A percentile compares a stretch with the other conserved stretches of the same genome.
Conservation (phyloP, 2,888 invertebrate species). For the Chloroclystis v-ata region DNA sequence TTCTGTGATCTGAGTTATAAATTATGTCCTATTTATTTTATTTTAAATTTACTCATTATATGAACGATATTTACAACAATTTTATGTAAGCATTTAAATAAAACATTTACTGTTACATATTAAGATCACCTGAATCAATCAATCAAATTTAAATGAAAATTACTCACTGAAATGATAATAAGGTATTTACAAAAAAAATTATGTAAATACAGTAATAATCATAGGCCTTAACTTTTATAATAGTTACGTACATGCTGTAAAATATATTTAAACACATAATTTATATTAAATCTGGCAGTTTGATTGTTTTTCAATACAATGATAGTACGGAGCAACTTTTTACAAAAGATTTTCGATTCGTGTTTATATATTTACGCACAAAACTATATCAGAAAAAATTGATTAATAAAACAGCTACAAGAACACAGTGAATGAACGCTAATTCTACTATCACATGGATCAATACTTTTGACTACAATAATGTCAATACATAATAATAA, state of each 20-base stretch:
- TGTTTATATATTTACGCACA: not conserved
- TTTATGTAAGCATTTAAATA: no score
- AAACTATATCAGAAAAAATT: not conserved
- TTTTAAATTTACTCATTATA: conserved; percentile 25
- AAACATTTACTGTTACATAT: no score
- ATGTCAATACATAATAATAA: conserved; percentile 46
- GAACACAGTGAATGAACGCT: conserved; percentile 33
- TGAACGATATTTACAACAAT: conserved; percentile 58
- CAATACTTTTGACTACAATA: conserved; percentile 65
- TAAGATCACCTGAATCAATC: not conserved
- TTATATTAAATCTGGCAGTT: conserved; percentile 44
- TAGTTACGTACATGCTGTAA: not conserved
- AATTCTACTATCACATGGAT: conserved; percentile 75
- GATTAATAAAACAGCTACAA: conserved; percentile 11
- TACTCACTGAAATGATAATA: no score
- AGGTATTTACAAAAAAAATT: no score
- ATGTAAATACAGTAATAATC: no score
- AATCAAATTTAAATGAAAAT: no score
- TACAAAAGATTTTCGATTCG: not conserved
- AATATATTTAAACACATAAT: not conserved
- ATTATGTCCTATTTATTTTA: no score
- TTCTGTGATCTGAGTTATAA: no score
- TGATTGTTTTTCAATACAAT: conserved; percentile 18
- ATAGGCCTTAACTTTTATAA: not conserved
- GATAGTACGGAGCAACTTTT: not conserved